Evolutionary conservation across 2,888 invertebrate genomes (phyloP).

Genomic region (Melolontha melolontha): DNA sequence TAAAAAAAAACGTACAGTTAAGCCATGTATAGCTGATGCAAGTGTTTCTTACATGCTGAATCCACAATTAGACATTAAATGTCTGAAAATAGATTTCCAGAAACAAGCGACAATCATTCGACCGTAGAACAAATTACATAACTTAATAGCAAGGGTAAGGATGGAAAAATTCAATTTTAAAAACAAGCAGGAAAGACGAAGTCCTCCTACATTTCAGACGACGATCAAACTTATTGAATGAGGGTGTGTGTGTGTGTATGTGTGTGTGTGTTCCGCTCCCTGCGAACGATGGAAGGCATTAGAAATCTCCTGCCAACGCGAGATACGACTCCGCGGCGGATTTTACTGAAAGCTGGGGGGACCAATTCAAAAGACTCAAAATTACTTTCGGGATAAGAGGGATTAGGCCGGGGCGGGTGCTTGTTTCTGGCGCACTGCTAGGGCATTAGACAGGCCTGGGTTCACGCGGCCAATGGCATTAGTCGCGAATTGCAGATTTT

Average conservation of each 20-base stretch:
- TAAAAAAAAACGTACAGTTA: no score
- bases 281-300: slow-evolving; percentile 52
- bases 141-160: slow-evolving; percentile 26
- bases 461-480: slow-evolving; percentile 62
- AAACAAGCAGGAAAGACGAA: slow-evolving; percentile 26
- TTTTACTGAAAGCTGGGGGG: slow-evolving; percentile 64
- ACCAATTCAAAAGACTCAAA: slow-evolving; percentile 73
- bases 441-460: slow-evolving; percentile 62
- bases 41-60: no score
- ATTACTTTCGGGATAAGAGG: slow-evolving; percentile 75
- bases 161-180: slow-evolving; percentile 36
- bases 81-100: not conserved
- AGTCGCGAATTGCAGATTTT: slow-evolving; percentile 61
- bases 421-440: slow-evolving; percentile 60
- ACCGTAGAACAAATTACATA: slow-evolving; percentile 30
- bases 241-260: slow-evolving; percentile 39
- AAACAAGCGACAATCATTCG: slow-evolving; percentile 36
- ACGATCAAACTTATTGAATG: slow-evolving; percentile 24
- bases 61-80: no score
- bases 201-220: slow-evolving; percentile 7
- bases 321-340: slow-evolving; percentile 63
- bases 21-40: no score
- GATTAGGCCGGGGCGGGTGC: slow-evolving; percentile 68
- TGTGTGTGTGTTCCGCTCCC: slow-evolving; percentile 49
- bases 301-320: slow-evolving; percentile 58